Base-by-base conservation (phyloP, 2,113 vertebrate species). In the Brachypteracias leptosomus region DNA sequence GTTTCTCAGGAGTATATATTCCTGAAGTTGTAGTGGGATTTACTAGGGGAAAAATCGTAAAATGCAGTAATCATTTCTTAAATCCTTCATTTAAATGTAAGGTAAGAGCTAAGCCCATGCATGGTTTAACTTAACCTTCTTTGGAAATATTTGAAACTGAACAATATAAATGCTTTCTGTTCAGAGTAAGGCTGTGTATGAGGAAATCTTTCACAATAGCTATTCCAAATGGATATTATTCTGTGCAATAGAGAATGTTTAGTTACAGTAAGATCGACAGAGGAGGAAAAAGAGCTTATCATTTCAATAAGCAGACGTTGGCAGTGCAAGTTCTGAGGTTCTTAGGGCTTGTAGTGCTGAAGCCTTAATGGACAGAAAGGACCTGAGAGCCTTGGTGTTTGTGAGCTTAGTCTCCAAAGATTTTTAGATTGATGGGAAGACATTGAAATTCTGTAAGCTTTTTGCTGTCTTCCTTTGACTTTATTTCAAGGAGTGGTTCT, bases 181-280 rank as follows among this genome's bases (percentile, higher is more conserved):
- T 18, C 46, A 85, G 52, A 78, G 16, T 14, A 47, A 72, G 49
- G 29, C 22, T 78, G 35, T 38, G 10, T 19, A 13, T 31, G 57
- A 83, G 24, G n/a, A 51, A 79, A 13, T 21, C 35, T 46, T 70
- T 61, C 44, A 51, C 20, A 46, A 6, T 3, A 71, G 36, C 14
- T 9, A 11, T 81, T 72, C 31, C 38, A 44, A 63, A 58, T 36
- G 24, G 10, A 52, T 75, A 24, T 74, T 28, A 7, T 9, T 87
- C 46, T 75, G 47, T 59, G 35, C 21, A n/a, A 20, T 2, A 25
- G 24, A 22, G 9, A 67, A 14, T 0, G 0, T 72, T 55, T 52
- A 68, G 29, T 66, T 79, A 40, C 15, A 61, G 35, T 15, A 57
- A 38, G 13, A 66, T 51, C 6, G 38, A 11, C 11, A 7, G n/a